Evolutionary conservation across 2,113 vertebrate genomes (phyloP).

Genomic region (Tretioscincus oriximinensis): DNA sequence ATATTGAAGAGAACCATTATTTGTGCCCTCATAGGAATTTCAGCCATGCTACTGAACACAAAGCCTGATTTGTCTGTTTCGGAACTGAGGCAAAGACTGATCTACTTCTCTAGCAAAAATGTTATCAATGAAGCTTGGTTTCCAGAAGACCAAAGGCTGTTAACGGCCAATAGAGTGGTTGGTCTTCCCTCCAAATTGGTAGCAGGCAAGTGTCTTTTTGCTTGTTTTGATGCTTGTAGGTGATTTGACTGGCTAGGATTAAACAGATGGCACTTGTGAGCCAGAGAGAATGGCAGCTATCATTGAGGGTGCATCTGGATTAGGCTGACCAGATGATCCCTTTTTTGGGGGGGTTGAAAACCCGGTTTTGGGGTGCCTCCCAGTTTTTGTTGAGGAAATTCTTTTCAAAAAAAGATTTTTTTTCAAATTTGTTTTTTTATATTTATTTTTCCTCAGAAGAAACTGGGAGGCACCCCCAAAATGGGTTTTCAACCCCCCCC

Average conservation of each 20-base stretch:
- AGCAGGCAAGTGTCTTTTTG: constrained; percentile 42
- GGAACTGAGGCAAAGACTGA: constrained; percentile 79
- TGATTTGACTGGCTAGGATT: neutral
- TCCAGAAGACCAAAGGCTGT: constrained; percentile 71
- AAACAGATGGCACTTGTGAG: no score
- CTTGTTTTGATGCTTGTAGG: neutral
- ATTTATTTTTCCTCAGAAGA: no score
- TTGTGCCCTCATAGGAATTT: constrained; percentile 68
- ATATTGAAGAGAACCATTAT: neutral
- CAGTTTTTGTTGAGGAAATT: no score
- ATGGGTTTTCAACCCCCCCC: no score
- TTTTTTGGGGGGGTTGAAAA: no score
- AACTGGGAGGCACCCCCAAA: no score
- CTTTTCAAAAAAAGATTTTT: no score
- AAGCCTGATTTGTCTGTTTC: constrained; percentile 65
- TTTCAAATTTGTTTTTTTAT: no score
- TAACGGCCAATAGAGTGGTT: constrained; percentile 80
- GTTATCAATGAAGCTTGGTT: constrained; percentile 72
- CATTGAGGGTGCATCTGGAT: no score
- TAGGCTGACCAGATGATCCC: no score
- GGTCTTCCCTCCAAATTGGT: constrained; percentile 61
- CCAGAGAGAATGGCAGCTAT: no score
- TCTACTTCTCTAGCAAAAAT: constrained; percentile 74
- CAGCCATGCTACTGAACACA: constrained; percentile 77
- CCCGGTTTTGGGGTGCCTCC: no score